Evolutionary conservation across 2,113 vertebrate genomes (phyloP), one percentile per base, ranked within the genome.

Genomic region (Nanger granti): DNA sequence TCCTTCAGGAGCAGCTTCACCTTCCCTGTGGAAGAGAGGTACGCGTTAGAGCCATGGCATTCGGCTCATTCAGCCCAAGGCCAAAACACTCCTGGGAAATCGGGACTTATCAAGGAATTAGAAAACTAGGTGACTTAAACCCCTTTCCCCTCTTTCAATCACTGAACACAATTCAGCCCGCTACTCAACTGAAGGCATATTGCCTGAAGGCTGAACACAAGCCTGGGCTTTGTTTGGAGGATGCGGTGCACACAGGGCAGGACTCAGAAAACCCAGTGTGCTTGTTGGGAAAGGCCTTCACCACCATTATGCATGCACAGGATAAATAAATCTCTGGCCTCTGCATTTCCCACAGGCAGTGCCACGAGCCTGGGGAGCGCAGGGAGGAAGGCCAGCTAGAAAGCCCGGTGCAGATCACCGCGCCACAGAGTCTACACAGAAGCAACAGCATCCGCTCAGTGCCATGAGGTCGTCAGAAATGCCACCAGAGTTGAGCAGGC

Each of bases 1-100:
- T 99, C 99, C 95, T 99, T 98, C 20, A 99, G 96, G 15, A 99
- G 98, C 31, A 98, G 96, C 69, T 99, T 99, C 60, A 99, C 97
- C 98, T 99, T 99, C 97, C 98, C 99, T 99, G 98, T 59, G 95
- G 96, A 97, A 98, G 95, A 76, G 57, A 97, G 49, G 2, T 44
- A 31, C 84, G 11, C 18, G 47, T 44, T 52, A 47, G 49, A 26
- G 26, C 60, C n/a, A 44, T 1, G 10, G 20, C 47, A 62, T 9
- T 20, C 18, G 55, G 34, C 31, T 79, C 13, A n/a, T 13, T 12
- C 52, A 3, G 44, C 15, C 13, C 28, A 49, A 80, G 37, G 55
- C n/a, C 82, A 69, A 95, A 57, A 76, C 13, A 57, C 47, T 20
- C 22, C 15, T 34, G 22, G n/a, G 88, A 64, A 73, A 41, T 7